Evolutionary conservation across 92 coral and sea anemone genomes (phyloP), one percentile per base, ranked within the genome.

Genomic region (Epizoanthus rinbou): DNA sequence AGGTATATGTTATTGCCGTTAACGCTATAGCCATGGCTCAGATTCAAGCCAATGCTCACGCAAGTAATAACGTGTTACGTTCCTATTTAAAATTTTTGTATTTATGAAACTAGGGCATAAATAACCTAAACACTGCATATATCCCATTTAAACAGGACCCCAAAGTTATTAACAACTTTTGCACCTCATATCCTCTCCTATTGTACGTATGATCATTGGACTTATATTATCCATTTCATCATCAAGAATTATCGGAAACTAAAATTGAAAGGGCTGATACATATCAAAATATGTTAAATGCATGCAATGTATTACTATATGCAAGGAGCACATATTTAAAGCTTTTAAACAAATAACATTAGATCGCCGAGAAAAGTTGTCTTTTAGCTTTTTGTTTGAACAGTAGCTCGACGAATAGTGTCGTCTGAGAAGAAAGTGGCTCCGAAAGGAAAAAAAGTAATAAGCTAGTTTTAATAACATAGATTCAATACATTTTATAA

Each of bases 401-500:
- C 69, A 58, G 57, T 33, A 60, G 57, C 45, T 23, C 25, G 24
- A 39, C 13, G 52, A 62, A 78, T 41, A 62, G 64, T 23, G 19
- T 65, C 58, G 57, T 63, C 69, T 33, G 57, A 63, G 82, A 57
- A 11, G 8, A 57, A 24, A 22, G 41, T 60, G 33, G 82, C 23
- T 25, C 47, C 7, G 54, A 50, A 50, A 50, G 54, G 14, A 11
- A 50, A 37, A 50, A 37, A 8, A 18, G 56, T 78, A 78, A 78
- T 78, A 39, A 78, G 82, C 70, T 43, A 47, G 82, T 78, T 78
- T 78, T 69, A 22, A 78, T 78, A 69, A 78, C 82, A 43, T 54
- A 59, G 50, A 62, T 78, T 63, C 82, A 57, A 60, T 78, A 62
- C 82, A 65, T 78, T 78, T 78, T 78, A 63, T 78, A 78, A 78